Evolutionary conservation across 2,797 vertebrate species (phyloP).

Genomic region (Oryzias sinensis): DNA sequence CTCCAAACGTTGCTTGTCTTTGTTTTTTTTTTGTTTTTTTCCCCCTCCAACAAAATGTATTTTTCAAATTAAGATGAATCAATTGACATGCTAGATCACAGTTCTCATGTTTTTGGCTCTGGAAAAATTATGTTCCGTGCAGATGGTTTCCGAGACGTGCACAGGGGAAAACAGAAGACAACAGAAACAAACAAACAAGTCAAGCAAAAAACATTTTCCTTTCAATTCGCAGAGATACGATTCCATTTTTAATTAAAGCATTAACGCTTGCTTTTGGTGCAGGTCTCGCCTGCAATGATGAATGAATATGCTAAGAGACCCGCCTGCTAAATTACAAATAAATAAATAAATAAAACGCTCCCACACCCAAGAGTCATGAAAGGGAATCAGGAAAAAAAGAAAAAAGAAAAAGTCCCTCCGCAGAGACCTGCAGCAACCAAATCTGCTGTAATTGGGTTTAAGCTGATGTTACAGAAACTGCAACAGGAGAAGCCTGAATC

Average conservation of each 20-base stretch:
- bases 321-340: constrained; percentile 65
- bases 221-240: constrained; percentile 79
- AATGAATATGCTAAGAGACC: constrained; percentile 73
- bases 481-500: constrained; percentile 80
- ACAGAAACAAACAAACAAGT: constrained; percentile 77
- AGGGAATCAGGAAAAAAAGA: constrained; percentile 35
- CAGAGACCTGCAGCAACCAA: constrained; percentile 76
- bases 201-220: constrained; percentile 76
- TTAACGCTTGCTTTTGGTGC: constrained; percentile 71
- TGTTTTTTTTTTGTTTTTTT: constrained; percentile 8
- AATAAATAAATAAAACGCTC: constrained; percentile 58
- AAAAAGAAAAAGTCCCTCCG: constrained; percentile 67
- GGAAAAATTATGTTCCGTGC: constrained; percentile 79
- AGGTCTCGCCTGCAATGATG: constrained; percentile 72
- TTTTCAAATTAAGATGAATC: constrained; percentile 79
- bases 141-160: constrained; percentile 77
- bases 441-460: constrained; percentile 85
- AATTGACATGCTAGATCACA: constrained; percentile 82
- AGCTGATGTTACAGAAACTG: constrained; percentile 84
- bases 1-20: constrained; percentile 20
- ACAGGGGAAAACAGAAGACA: constrained; percentile 69
- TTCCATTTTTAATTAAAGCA: constrained; percentile 83
- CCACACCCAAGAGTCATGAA: constrained; percentile 49
- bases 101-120: constrained; percentile 76
- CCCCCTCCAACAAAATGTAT: constrained; percentile 34